Conservation (phyloP, 2,797 vertebrate species). For the Cirrhinus molitorella region DNA sequence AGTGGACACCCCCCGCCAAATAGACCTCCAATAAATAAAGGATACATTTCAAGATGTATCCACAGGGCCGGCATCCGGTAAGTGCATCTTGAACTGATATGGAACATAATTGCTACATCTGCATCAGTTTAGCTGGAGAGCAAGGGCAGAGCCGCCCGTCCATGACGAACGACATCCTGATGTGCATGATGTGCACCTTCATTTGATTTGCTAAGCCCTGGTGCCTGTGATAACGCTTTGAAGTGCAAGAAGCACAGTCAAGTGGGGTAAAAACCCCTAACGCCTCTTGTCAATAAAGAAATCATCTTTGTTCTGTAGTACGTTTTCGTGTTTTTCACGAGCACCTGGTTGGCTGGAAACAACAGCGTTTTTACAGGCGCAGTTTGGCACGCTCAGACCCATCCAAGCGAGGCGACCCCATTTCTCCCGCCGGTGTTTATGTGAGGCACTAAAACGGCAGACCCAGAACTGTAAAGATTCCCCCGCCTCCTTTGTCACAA, state of each 20-base stretch:
- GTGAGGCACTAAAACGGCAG: conserved; percentile 47
- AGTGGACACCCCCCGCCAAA: conserved; percentile 83
- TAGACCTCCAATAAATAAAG: conserved; percentile 89
- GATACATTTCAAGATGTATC: conserved; percentile 87
- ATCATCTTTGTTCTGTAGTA: conserved; percentile 32
- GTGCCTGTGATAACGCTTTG: conserved; percentile 29
- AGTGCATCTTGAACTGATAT: conserved; percentile 73
- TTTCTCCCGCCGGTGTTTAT: conserved; percentile 52
- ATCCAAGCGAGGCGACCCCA: conserved; percentile 50
- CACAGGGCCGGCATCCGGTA: conserved; percentile 96
- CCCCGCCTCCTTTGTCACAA: conserved; percentile 30
- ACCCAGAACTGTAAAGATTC: conserved; percentile 28
- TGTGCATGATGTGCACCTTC: conserved; percentile 47
- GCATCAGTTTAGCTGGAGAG: conserved; percentile 47
- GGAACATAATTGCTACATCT: conserved; percentile 60
- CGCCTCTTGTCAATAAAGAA: conserved; percentile 27
- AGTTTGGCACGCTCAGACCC: conserved; percentile 27
- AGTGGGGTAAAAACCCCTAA: conserved; percentile 10
- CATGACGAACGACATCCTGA: conserved; percentile 54
- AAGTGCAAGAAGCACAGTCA: conserved; percentile 42
- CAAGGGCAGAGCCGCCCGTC: conserved; percentile 36
- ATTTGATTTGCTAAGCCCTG: conserved; percentile 31
- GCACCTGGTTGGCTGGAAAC: conserved; percentile 40
- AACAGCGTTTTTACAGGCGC: conserved; percentile 21
- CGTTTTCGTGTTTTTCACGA: conserved; percentile 18